Percentiles rank a stretch among this genome's conserved stretches.
phyloP scores from a whole-genome alignment of 2,888 invertebrate genomes.

The Drosophila vallismaia region DNA sequence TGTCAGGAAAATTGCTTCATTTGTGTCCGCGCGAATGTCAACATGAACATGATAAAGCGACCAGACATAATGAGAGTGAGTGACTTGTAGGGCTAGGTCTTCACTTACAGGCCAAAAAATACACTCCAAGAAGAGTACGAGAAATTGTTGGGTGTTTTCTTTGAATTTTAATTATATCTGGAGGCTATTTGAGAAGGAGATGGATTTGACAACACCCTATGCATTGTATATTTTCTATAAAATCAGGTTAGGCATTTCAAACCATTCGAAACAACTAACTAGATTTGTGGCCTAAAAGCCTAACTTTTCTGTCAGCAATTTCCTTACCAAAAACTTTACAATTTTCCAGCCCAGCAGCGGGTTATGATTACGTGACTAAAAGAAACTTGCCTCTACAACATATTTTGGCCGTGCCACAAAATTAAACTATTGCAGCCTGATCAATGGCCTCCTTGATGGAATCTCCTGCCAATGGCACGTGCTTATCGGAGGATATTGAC shows the following conservation, averaged over 20 bases:
- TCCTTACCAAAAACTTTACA: conserved; percentile 51
- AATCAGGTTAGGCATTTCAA: too few species aligned
- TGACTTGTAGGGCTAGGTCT: conserved; percentile 62
- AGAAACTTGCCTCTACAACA: conserved; percentile 37
- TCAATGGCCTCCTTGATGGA: conserved; percentile 14
- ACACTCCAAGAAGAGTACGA: not conserved
- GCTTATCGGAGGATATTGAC: conserved; percentile 70
- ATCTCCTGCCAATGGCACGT: conserved; percentile 61
- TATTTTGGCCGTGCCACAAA: conserved; percentile 48
- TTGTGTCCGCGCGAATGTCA: conserved; percentile 76
- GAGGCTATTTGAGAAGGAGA: not conserved
- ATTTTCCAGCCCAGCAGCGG: conserved; percentile 44
- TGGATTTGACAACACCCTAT: not conserved
- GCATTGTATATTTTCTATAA: too few species aligned
- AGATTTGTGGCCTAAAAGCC: not conserved
- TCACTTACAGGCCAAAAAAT: conserved; percentile 17
- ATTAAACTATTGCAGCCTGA: conserved; percentile 60
- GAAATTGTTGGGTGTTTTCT: conserved; percentile 4
- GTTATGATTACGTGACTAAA: conserved; percentile 68
- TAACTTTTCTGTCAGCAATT: not conserved
- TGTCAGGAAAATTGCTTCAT: conserved; percentile 78
- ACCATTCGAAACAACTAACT: too few species aligned
- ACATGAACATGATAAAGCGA: conserved; percentile 74
- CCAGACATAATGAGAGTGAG: conserved; percentile 77
- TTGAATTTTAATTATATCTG: conserved; percentile 24